phyloP scores from a whole-genome alignment of 2,888 invertebrate species.

The Pheosia tremula region DNA sequence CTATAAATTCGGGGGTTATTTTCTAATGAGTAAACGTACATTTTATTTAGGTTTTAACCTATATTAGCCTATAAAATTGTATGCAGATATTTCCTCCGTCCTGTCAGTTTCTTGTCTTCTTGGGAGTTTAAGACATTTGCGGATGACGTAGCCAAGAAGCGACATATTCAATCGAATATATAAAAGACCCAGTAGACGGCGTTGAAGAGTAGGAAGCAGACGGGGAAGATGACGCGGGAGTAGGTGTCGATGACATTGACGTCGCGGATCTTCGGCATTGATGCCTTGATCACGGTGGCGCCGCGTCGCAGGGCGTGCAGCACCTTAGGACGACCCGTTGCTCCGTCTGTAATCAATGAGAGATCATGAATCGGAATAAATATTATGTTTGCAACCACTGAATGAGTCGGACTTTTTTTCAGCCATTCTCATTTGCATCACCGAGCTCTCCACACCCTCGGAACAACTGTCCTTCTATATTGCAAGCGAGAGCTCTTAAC shows the following conservation, averaged over 20 bases:
- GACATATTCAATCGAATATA: conserved; percentile 85
- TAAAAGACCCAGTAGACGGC: conserved; percentile 98
- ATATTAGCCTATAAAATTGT: too few species aligned
- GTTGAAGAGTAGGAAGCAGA: conserved; percentile 98
- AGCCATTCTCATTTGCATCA: too few species aligned
- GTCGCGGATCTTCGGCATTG: conserved; percentile 98
- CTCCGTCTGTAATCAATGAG: conserved; percentile 69
- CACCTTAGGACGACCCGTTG: conserved; percentile 87
- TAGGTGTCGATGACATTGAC: conserved; percentile 99
- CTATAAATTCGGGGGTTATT: too few species aligned
- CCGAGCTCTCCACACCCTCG: too few species aligned
- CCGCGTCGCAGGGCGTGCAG: conserved; percentile 93
- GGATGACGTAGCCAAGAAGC: background rate
- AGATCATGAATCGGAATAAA: too few species aligned
- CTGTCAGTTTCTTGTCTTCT: background rate
- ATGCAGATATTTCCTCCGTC: too few species aligned
- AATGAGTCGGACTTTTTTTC: too few species aligned
- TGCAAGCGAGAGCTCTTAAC: too few species aligned
- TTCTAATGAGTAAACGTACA: too few species aligned
- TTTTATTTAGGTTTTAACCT: too few species aligned
- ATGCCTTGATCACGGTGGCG: conserved; percentile 93
- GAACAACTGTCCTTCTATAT: too few species aligned
- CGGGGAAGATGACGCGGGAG: conserved; percentile 97
- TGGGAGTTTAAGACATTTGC: background rate
- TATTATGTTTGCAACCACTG: too few species aligned